Conservation (phyloP, 2,797 vertebrate species). For the Amblyopsis hoosieri region DNA sequence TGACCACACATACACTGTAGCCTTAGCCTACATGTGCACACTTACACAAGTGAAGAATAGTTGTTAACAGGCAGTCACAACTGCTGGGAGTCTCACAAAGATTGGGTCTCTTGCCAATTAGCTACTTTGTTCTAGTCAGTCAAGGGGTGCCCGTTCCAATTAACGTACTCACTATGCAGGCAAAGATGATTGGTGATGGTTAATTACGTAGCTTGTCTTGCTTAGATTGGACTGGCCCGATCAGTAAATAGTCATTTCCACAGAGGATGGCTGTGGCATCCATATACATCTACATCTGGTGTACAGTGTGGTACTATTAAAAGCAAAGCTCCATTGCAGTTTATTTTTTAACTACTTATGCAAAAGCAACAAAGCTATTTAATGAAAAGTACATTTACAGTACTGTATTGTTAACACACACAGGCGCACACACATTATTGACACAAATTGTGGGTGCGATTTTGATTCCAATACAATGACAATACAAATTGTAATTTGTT, state of each 20-base stretch:
- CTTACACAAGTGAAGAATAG: neutral
- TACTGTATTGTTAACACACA: too few species aligned
- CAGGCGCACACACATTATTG: too few species aligned
- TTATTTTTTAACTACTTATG: too few species aligned
- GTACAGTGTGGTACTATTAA: too few species aligned
- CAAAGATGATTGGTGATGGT: slow-evolving; percentile 47
- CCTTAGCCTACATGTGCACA: neutral
- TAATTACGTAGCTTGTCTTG: slow-evolving; percentile 44
- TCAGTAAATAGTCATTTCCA: slow-evolving; percentile 40
- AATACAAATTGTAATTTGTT: too few species aligned
- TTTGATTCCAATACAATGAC: too few species aligned
- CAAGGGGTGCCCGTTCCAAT: neutral
- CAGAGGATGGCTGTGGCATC: neutral
- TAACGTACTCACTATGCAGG: slow-evolving; percentile 14
- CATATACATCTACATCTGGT: too few species aligned
- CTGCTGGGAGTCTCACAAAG: neutral
- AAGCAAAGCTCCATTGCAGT: too few species aligned
- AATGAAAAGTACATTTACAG: too few species aligned
- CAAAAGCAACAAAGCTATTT: too few species aligned
- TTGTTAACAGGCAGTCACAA: neutral
- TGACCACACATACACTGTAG: neutral
- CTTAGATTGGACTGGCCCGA: slow-evolving; percentile 36
- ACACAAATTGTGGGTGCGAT: too few species aligned
- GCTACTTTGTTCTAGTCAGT: slow-evolving; percentile 1
- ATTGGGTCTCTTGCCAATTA: slow-evolving; percentile 10